Evolutionary conservation across 2,797 vertebrate species (phyloP).

Genomic region (Synanceia verrucosa): DNA sequence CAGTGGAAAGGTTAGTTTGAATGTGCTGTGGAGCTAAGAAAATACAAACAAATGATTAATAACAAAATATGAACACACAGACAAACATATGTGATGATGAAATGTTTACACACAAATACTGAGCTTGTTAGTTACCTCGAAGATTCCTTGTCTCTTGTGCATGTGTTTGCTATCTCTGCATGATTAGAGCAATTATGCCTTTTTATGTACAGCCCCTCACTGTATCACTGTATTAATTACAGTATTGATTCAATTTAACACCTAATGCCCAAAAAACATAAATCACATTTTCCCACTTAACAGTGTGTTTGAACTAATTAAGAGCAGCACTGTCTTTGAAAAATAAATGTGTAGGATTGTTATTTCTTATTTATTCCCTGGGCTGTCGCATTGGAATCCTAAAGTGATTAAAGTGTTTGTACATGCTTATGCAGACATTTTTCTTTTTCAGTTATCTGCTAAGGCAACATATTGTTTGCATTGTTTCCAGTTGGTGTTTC

Average conservation of each 20-base stretch:
- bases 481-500: constrained; percentile 1
- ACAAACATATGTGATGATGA: not conserved
- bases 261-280: constrained; percentile 75
- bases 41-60: not conserved
- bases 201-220: constrained; percentile 56
- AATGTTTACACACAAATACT: not conserved
- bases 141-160: constrained; percentile 18
- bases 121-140: constrained; percentile 26
- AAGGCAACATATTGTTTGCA: constrained; percentile 12
- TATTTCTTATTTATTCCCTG: constrained; percentile 75
- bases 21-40: not conserved
- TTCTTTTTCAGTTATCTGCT: constrained; percentile 19
- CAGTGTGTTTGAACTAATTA: constrained; percentile 76
- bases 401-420: constrained; percentile 68
- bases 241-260: constrained; percentile 76
- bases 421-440: constrained; percentile 43
- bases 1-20: not conserved
- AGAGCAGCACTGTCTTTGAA: constrained; percentile 62
- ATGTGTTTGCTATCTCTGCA: constrained; percentile 56
- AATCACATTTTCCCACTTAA: constrained; percentile 74
- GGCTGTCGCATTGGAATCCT: constrained; percentile 64
- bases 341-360: constrained; percentile 70
- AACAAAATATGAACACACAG: not conserved
- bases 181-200: constrained; percentile 68
- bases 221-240: constrained; percentile 71